A percentile compares a stretch with the other conserved stretches of the same genome.
phyloP scores from a whole-genome alignment of 2,113 vertebrate genomes.

The Ophthalmolycus amberensis region DNA sequence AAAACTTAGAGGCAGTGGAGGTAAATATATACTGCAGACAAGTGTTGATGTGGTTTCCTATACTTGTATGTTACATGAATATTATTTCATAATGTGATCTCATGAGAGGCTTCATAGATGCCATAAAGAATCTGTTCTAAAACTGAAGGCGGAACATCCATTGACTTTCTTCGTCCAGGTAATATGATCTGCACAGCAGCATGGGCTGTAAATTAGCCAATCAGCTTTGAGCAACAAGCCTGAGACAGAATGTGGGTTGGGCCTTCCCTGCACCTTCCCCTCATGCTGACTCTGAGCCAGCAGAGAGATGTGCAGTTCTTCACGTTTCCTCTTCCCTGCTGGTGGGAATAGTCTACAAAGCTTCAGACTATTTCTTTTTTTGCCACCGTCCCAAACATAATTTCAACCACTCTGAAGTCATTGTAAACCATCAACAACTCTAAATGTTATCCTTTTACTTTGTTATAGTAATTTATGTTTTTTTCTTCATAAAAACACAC shows the following conservation, averaged over 20 bases:
- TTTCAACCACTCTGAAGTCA: no score
- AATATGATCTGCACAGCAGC: constrained; percentile 52
- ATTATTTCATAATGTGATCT: neutral
- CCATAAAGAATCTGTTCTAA: neutral
- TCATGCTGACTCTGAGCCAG: constrained; percentile 29
- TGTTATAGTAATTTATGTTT: no score
- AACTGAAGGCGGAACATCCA: fast-evolving
- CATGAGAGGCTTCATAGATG: neutral
- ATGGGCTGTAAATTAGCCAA: constrained; percentile 29
- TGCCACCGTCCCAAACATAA: no score
- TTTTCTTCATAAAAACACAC: no score
- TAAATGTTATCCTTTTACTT: no score
- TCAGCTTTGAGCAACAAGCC: constrained; percentile 23
- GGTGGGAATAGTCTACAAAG: neutral
- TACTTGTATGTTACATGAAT: neutral
- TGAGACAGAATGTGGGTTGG: constrained; percentile 31
- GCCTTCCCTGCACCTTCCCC: constrained; percentile 39
- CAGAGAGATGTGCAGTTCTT: constrained; percentile 73
- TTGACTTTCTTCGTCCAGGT: constrained; percentile 2
- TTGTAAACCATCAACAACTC: no score
- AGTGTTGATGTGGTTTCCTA: neutral
- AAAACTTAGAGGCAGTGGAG: neutral
- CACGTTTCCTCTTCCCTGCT: constrained; percentile 70
- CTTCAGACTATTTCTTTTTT: no score
- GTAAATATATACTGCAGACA: neutral